Conservation (phyloP, 2,113 vertebrate species). For the Oenanthe oenanthe region DNA sequence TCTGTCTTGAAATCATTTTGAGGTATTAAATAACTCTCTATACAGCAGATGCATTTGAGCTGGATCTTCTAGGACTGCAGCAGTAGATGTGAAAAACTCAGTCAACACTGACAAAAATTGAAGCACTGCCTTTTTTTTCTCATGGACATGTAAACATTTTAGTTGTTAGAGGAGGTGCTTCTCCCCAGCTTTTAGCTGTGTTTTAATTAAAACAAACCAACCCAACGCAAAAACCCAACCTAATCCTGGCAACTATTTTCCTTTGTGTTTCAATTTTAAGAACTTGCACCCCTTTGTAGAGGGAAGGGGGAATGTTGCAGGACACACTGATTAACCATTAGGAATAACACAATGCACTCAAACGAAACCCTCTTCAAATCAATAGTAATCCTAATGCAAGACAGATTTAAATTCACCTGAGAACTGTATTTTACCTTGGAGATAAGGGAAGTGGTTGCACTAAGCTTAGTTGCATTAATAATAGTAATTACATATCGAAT, state of each 20-base stretch:
- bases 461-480: constrained; percentile 1
- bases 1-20: neutral
- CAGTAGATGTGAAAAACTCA: neutral
- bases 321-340: neutral
- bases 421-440: neutral
- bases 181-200: neutral
- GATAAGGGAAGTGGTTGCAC: neutral
- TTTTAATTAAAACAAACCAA: neutral
- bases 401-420: constrained; percentile 23
- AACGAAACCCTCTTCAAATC: neutral
- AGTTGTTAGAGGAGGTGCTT: neutral
- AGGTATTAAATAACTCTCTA: neutral
- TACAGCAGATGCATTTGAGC: neutral
- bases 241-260: neutral
- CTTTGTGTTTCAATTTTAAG: neutral
- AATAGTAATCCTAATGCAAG: neutral
- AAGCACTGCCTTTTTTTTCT: neutral
- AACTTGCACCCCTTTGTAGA: neutral
- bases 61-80: neutral
- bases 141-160: neutral
- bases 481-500: neutral
- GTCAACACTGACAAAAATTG: neutral
- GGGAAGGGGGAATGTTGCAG: neutral
- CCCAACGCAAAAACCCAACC: neutral
- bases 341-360: neutral